Conservation (phyloP, 2,113 vertebrate species). For the Vulpes ferrilata region DNA sequence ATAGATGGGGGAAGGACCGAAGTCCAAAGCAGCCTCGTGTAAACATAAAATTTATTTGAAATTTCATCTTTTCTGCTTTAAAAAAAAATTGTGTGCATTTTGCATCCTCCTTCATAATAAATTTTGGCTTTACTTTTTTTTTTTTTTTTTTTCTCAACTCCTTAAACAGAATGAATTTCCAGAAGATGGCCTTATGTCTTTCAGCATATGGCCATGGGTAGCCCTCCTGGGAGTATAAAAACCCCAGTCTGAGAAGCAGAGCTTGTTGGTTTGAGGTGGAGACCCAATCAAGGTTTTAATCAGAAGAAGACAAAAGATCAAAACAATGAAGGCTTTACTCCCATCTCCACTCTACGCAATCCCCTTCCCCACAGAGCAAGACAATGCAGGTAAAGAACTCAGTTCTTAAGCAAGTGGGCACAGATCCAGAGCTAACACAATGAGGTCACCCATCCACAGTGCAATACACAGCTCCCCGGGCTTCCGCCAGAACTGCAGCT, state of each 20-base stretch:
- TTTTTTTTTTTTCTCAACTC: slow-evolving; percentile 38
- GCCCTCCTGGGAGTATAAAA: background rate
- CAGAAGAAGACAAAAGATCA: background rate
- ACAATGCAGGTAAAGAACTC: background rate
- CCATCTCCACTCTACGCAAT: background rate
- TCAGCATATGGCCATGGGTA: background rate
- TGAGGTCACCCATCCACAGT: background rate
- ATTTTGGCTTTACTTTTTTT: slow-evolving; percentile 14
- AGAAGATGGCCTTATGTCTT: slow-evolving; percentile 16
- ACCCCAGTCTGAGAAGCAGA: background rate
- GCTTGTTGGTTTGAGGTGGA: background rate
- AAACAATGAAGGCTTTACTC: background rate
- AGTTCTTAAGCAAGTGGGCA: background rate
- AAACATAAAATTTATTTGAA: background rate
- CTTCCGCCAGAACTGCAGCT: background rate
- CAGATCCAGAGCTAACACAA: background rate
- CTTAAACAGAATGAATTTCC: slow-evolving; percentile 33
- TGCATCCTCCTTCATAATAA: slow-evolving; percentile 24
- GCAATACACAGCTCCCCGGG: background rate
- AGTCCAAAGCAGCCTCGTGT: background rate
- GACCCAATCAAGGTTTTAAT: slow-evolving; percentile 27
- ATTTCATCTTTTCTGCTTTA: background rate
- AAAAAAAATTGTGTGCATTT: background rate
- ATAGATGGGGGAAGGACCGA: background rate
- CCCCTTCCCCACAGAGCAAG: background rate